A percentile compares a stretch with the other conserved stretches of the same genome.
These are phyloP conservation scores for Athalia circularis DNA, from an alignment of 2,888 invertebrate genomes.

Conservation along the genomic window DNA sequence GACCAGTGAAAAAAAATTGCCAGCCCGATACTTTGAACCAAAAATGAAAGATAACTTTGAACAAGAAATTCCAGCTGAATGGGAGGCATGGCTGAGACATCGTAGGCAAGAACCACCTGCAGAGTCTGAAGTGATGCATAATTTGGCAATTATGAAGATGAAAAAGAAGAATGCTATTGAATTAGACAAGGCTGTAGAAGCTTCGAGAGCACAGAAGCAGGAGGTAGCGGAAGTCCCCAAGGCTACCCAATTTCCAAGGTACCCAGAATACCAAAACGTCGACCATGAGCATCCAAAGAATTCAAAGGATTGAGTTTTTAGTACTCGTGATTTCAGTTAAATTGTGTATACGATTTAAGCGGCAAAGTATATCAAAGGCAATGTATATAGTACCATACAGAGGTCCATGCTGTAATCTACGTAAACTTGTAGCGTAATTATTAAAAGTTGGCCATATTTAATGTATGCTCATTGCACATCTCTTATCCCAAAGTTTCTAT, in stretches of 20 bases:
- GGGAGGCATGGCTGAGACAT: constrained; percentile 89
- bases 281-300: constrained; percentile 47
- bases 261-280: constrained; percentile 78
- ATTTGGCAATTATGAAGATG: constrained; percentile 82
- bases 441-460: too few relatives aligned
- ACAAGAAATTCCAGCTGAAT: constrained; percentile 88
- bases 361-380: too few relatives aligned
- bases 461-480: too few relatives aligned
- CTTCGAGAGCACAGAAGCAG: constrained; percentile 66
- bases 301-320: constrained; percentile 36
- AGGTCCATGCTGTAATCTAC: too few relatives aligned
- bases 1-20: constrained; percentile 79
- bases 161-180: constrained; percentile 86
- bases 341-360: too few relatives aligned
- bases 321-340: too few relatives aligned
- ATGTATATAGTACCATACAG: too few relatives aligned
- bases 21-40: constrained; percentile 86
- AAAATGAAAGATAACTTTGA: constrained; percentile 80
- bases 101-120: constrained; percentile 82
- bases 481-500: too few relatives aligned
- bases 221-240: constrained; percentile 63
- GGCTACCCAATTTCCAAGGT: constrained; percentile 76
- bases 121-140: constrained; percentile 83
- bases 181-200: constrained; percentile 76
- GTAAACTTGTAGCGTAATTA: too few relatives aligned